Percentiles rank a stretch among this genome's conserved stretches.
phyloP scores from a whole-genome alignment of 1,140 invertebrate genomes.

The Vanessa atalanta region DNA sequence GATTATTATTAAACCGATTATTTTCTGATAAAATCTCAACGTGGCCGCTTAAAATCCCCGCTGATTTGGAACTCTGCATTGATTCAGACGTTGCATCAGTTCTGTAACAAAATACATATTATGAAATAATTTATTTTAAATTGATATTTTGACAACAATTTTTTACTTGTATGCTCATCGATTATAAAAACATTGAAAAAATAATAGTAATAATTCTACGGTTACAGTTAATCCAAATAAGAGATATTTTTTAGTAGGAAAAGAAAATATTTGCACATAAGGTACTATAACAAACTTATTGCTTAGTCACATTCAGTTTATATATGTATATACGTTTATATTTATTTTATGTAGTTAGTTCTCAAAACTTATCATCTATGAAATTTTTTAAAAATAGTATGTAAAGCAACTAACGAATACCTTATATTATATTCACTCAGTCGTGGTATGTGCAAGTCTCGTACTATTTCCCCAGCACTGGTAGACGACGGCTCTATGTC shows the following conservation, averaged over 20 bases:
- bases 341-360: no score
- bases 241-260: no score
- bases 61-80: conserved; percentile 69
- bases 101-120: conserved; percentile 61
- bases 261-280: no score
- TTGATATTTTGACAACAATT: neutral
- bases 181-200: no score
- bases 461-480: conserved; percentile 60
- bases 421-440: conserved; percentile 80
- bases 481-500: conserved; percentile 53
- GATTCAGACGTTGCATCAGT: conserved; percentile 66
- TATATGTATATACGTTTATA: no score
- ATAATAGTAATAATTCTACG: no score
- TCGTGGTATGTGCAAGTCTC: conserved; percentile 82
- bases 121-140: neutral
- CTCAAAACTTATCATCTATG: neutral
- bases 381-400: neutral
- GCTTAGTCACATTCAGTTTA: no score
- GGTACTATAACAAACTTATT: no score
- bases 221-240: no score
- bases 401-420: conserved; percentile 41
- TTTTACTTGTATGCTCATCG: neutral
- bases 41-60: conserved; percentile 66
- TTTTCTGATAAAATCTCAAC: conserved; percentile 78
- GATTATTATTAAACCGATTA: conserved; percentile 77